Percentiles rank a stretch among this genome's conserved stretches.
phyloP scores from a whole-genome alignment of 2,797 vertebrate genomes.

The Brotula barbata region DNA sequence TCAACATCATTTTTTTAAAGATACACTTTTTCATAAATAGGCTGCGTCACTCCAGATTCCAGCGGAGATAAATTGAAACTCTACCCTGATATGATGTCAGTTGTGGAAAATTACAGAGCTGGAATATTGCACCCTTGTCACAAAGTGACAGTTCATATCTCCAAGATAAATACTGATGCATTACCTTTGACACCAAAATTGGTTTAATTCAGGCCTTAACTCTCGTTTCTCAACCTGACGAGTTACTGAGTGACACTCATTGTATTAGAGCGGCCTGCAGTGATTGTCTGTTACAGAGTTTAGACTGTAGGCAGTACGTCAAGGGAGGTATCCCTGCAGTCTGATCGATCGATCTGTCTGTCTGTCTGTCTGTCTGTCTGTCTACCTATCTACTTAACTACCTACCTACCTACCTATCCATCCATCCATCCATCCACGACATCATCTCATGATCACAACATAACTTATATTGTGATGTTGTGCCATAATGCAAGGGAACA shows the following conservation, averaged over 20 bases:
- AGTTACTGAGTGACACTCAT: constrained; percentile 40
- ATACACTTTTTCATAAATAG: too few relatives aligned
- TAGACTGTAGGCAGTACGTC: constrained; percentile 28
- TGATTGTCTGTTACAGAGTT: constrained; percentile 50
- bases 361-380: neutral
- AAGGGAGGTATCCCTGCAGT: constrained; percentile 32
- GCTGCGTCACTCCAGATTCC: constrained; percentile 2
- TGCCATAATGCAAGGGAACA: too few relatives aligned
- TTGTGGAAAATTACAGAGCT: constrained; percentile 30
- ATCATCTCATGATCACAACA: too few relatives aligned
- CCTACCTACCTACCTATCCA: neutral
- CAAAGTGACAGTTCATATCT: constrained; percentile 29
- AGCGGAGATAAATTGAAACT: constrained; percentile 6
- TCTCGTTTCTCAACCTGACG: constrained; percentile 27
- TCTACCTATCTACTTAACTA: neutral
- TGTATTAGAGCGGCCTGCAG: constrained; percentile 12
- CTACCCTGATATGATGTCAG: neutral
- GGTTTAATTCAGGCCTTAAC: constrained; percentile 20
- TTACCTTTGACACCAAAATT: neutral
- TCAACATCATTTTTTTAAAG: too few relatives aligned
- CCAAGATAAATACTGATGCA: constrained; percentile 16
- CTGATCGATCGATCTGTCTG: constrained; percentile 53
- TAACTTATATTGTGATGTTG: neutral
- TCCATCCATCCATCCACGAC: neutral
- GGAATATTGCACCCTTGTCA: constrained; percentile 21